Percentiles rank a stretch among this genome's conserved stretches.
Conservation (phyloP, 1,140 invertebrate species). For the Drosophila littoralis region DNA sequence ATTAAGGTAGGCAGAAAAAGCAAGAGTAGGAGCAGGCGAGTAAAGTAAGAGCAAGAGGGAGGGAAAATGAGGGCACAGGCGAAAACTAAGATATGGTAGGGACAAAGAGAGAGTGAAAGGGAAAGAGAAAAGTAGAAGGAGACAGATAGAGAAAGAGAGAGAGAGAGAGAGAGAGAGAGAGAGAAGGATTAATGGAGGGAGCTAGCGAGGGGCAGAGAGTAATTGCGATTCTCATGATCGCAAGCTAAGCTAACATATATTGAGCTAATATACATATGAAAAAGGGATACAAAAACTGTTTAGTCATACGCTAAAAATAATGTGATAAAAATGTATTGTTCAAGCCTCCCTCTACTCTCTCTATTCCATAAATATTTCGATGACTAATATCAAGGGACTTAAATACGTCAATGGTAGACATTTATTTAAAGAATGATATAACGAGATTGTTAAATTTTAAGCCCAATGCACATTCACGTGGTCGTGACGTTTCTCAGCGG, state of each 20-base stretch:
- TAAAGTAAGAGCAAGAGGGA: neutral
- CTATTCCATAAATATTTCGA: too few relatives aligned
- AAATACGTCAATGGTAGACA: neutral
- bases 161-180: too few relatives aligned
- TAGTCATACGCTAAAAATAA: too few relatives aligned
- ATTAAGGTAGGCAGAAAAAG: neutral
- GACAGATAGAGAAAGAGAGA: neutral
- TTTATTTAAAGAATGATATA: neutral
- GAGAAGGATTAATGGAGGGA: neutral
- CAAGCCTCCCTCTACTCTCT: too few relatives aligned
- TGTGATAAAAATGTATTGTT: neutral
- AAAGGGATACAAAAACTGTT: too few relatives aligned
- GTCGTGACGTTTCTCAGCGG: conserved; percentile 1
- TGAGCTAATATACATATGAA: too few relatives aligned
- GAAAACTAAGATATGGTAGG: neutral
- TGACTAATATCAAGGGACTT: too few relatives aligned
- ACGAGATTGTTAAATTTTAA: conserved; percentile 1
- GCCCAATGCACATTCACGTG: neutral
- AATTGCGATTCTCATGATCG: too few relatives aligned
- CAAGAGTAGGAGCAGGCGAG: too few relatives aligned
- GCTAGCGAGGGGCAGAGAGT: too few relatives aligned
- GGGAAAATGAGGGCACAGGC: too few relatives aligned
- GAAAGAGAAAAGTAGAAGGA: neutral
- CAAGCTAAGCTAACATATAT: too few relatives aligned
- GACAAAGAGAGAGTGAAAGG: neutral